Conservation (phyloP, 2,113 vertebrate genomes). For the Entelurus aequoreus region DNA sequence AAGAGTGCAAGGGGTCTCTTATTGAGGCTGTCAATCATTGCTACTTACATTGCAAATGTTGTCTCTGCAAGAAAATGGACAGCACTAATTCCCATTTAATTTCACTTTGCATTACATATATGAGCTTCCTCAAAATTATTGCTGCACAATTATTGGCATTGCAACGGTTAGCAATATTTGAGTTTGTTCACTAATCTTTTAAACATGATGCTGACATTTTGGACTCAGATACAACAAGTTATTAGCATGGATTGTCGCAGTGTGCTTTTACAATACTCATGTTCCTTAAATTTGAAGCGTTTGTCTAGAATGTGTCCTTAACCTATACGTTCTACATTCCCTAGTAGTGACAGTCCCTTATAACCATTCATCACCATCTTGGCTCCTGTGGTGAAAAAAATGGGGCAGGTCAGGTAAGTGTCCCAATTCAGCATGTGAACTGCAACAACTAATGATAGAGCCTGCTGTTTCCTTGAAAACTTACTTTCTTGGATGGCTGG, state of each 20-base stretch:
- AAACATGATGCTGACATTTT: slow-evolving; percentile 14
- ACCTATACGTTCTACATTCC: slow-evolving; percentile 56
- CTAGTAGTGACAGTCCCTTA: slow-evolving; percentile 53
- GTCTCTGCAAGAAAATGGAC: slow-evolving; percentile 47
- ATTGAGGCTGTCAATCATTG: slow-evolving; percentile 75
- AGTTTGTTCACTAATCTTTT: slow-evolving; percentile 57
- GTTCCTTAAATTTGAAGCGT: slow-evolving; percentile 20
- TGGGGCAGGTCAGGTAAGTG: slow-evolving; percentile 73
- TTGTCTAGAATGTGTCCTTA: slow-evolving; percentile 57
- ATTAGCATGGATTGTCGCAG: neutral
- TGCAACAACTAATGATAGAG: slow-evolving; percentile 72
- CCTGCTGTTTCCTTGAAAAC: slow-evolving; percentile 62
- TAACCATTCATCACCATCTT: slow-evolving; percentile 71
- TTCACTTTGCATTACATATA: slow-evolving; percentile 63
- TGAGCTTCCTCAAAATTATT: slow-evolving; percentile 54
- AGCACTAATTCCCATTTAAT: slow-evolving; percentile 69
- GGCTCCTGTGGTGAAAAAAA: slow-evolving; percentile 66
- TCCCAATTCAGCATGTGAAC: slow-evolving; percentile 75
- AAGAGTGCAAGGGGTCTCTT: slow-evolving; percentile 55
- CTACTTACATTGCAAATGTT: slow-evolving; percentile 57
- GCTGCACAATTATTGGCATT: slow-evolving; percentile 54
- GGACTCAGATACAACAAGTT: slow-evolving; percentile 5
- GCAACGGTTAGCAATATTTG: slow-evolving; percentile 48
- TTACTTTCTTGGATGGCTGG: slow-evolving; percentile 64
- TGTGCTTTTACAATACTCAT: slow-evolving; percentile 2